Percentiles rank a stretch among this genome's conserved stretches.
phyloP scores from a whole-genome alignment of 2,113 vertebrate species.

The Caranx ignobilis region DNA sequence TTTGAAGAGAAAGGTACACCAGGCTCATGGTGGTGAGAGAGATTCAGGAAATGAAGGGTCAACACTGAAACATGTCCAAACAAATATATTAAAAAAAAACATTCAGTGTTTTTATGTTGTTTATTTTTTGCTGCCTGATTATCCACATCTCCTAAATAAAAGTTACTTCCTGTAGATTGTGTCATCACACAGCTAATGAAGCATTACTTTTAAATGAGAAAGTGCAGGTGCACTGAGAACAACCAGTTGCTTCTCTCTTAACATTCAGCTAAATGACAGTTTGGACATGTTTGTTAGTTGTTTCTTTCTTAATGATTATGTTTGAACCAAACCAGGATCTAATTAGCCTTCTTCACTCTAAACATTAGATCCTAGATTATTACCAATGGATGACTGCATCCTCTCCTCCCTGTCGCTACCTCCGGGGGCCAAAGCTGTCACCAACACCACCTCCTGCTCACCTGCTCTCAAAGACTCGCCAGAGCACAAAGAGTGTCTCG shows the following conservation, averaged over 20 bases:
- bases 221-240: too few species aligned
- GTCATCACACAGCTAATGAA: too few species aligned
- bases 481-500: conserved; percentile 29
- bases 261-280: not conserved
- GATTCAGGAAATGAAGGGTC: not conserved
- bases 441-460: conserved; percentile 36
- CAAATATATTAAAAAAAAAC: not conserved
- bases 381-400: conserved; percentile 82
- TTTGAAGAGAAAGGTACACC: conserved; percentile 76
- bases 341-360: not conserved
- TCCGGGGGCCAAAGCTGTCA: conserved; percentile 55
- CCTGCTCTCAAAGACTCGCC: conserved; percentile 47
- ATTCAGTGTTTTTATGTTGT: not conserved
- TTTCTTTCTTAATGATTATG: not conserved
- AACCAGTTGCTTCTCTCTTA: too few species aligned
- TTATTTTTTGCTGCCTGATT: not conserved
- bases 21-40: not conserved
- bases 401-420: conserved; percentile 79
- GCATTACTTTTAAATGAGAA: not conserved
- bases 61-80: not conserved
- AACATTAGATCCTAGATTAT: conserved; percentile 65
- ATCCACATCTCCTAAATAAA: not conserved
- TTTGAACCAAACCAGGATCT: not conserved
- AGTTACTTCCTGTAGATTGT: too few species aligned
- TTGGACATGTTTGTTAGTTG: not conserved